Evolutionary conservation across 2,797 vertebrate species (phyloP).

Genomic region (Pteronotus mesoamericanus): DNA sequence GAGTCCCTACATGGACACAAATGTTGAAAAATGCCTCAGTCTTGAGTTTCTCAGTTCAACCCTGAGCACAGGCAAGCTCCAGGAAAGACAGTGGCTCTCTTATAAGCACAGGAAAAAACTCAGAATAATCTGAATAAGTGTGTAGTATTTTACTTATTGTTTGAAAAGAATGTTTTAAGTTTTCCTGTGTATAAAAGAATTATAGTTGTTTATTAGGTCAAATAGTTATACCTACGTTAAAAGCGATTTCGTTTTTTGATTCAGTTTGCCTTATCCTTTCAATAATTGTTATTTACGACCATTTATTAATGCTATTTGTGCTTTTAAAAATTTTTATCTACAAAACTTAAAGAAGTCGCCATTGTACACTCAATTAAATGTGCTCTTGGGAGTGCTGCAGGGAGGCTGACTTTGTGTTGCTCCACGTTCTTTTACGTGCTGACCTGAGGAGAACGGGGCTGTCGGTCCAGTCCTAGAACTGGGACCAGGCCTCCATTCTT

Average conservation of each 20-base stretch:
- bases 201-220: background rate
- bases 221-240: background rate
- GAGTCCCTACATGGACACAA: background rate
- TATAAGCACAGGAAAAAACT: background rate
- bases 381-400: no score
- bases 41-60: background rate
- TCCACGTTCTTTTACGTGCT: conserved; percentile 21
- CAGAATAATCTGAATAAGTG: background rate
- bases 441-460: conserved; percentile 7
- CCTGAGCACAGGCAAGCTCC: background rate
- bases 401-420: fast-evolving
- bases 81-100: background rate
- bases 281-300: background rate
- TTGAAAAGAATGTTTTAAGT: background rate
- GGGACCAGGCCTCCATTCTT: conserved; percentile 78
- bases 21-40: background rate
- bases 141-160: background rate
- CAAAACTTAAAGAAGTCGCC: background rate
- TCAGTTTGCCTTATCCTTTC: background rate
- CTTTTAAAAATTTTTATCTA: background rate
- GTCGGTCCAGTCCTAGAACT: conserved; percentile 53
- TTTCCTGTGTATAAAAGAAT: background rate
- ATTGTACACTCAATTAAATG: background rate
- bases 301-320: background rate
- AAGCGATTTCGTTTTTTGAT: background rate